Percentiles rank a stretch among this genome's conserved stretches.
These are phyloP conservation scores for Neelides folsomi DNA, from an alignment of 2,888 invertebrate species.

Conservation along the genomic window DNA sequence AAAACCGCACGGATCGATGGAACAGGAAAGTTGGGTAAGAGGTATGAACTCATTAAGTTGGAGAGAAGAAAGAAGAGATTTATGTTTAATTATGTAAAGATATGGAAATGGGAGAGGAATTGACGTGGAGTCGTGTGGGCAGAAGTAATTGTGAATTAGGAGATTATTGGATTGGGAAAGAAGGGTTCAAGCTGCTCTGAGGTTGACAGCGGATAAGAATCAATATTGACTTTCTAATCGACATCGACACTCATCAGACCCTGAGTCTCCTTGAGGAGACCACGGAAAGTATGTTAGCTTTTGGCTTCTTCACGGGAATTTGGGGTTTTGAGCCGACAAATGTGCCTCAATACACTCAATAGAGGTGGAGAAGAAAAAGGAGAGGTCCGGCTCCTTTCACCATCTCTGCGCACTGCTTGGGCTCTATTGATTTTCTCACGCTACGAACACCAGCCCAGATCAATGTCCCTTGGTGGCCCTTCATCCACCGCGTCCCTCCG, in stretches of 20 bases:
- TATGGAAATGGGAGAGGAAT: neutral
- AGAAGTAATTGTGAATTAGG: conserved; percentile 13
- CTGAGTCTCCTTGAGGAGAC: neutral
- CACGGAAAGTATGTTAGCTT: too few relatives aligned
- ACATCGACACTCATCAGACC: conserved; percentile 9
- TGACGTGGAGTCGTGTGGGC: conserved; percentile 3
- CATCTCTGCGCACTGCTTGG: conserved; percentile 22
- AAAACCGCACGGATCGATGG: too few relatives aligned
- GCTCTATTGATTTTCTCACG: conserved; percentile 23
- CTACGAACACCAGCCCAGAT: conserved; percentile 13
- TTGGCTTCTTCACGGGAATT: neutral
- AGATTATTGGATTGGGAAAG: conserved; percentile 8
- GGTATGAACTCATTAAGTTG: neutral
- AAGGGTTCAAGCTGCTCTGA: neutral
- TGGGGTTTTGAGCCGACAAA: neutral
- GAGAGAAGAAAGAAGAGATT: neutral
- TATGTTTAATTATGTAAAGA: neutral
- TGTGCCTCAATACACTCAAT: neutral
- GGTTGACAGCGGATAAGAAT: conserved; percentile 3
- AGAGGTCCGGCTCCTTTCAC: conserved; percentile 1
- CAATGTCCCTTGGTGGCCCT: conserved; percentile 4
- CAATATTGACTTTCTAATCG: conserved; percentile 12
- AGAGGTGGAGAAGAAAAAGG: conserved; percentile 4
- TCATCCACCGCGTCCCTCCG: neutral
- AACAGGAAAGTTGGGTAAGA: neutral